Conservation (phyloP, 1,140 invertebrate species). For the Calephelis nemesis region DNA sequence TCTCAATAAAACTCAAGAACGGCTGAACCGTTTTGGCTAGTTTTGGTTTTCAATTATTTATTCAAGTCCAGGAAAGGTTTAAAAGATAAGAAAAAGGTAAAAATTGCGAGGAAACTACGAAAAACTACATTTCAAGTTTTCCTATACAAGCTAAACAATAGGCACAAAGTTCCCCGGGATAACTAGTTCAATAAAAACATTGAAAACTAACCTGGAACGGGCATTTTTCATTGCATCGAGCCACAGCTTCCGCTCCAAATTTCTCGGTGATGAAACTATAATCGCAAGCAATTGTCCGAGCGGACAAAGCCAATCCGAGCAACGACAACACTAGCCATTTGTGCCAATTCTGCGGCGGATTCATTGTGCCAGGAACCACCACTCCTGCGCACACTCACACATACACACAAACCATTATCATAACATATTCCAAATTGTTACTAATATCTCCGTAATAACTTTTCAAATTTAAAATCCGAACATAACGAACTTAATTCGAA, state of each 20-base stretch:
- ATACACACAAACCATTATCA: conserved; percentile 40
- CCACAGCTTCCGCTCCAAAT: conserved; percentile 75
- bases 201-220: conserved; percentile 62
- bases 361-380: conserved; percentile 61
- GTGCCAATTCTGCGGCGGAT: conserved; percentile 69
- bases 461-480: neutral
- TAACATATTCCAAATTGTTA: conserved; percentile 7
- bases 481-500: conserved; percentile 41
- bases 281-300: conserved; percentile 75
- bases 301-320: conserved; percentile 78
- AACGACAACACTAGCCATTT: conserved; percentile 75
- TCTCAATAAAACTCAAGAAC: too few species aligned
- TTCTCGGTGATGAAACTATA: conserved; percentile 75
- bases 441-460: neutral
- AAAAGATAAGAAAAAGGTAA: too few species aligned
- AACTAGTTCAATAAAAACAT: too few species aligned
- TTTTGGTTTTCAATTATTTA: too few species aligned
- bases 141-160: too few species aligned
- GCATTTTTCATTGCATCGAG: conserved; percentile 73
- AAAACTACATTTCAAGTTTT: too few species aligned
- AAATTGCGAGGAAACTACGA: too few species aligned
- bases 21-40: too few species aligned
- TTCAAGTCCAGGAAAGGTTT: too few species aligned
- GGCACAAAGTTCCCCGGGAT: too few species aligned
- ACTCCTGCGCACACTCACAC: conserved; percentile 49